Base-by-base conservation (phyloP, 2,797 vertebrate genomes). In the Sebastes diaconus region DNA sequence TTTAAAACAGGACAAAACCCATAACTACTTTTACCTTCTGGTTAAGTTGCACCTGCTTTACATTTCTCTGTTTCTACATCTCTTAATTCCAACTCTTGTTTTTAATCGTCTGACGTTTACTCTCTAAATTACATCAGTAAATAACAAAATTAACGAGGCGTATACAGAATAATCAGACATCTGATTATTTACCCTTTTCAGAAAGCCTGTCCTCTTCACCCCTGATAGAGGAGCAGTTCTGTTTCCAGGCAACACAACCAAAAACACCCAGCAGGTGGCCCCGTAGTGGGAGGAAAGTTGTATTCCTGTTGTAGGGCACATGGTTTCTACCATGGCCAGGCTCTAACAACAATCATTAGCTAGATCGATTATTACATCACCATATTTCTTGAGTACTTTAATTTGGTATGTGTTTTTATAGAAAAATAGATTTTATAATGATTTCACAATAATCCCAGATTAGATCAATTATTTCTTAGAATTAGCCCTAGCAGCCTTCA, bases 161-260 rank as follows among this genome's bases (percentile, higher is more conserved):
- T 27, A 36, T 50, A 36, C 59, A 39, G 10, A 50, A 59, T 39
- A n/a, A 64, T 32, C 5, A 67, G 52, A 83, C 65, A 34, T 50
- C 68, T 39, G 60, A 77, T 52, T 68, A 27, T 81, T 77, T 79
- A 30, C 73, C 63, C 73, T 81, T 84, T 86, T 52, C 73, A 75
- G 22, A 79, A 55, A 78, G 57, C 1, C 25, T 27, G 66, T 81
- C 73, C 71, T 67, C 42, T 18, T 78, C 65, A 58, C 71, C 74
- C 80, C 73, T 57, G 39, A 36, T 24, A 68, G 77, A 83, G 82
- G 63, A 77, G 46, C 72, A 75, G 66, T 52, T 42, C 86, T 58
- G 89, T 91, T 88, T 85, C 86, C 76, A 88, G 64, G 89, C 89
- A 91, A 91, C 89, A 84, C 81, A 65, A 54, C 42, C 2, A 9